A percentile compares a stretch with the other conserved stretches of the same genome.
Evolutionary conservation across 2,113 vertebrate species (phyloP).

Genomic region (Eulemur rufifrons): DNA sequence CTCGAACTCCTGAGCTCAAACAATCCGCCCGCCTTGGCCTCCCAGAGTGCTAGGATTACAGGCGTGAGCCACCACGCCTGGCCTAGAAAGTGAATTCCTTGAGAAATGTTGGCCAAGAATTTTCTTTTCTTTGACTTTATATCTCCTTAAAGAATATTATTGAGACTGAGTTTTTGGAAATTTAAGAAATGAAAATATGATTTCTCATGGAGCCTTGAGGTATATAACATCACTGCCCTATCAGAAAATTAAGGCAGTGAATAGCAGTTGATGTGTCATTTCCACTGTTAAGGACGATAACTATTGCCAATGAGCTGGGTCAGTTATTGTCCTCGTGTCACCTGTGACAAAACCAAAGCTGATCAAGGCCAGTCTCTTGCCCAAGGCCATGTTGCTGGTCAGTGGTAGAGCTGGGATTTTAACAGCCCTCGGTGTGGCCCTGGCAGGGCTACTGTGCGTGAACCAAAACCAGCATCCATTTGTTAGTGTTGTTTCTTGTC

Average conservation of each 20-base stretch:
- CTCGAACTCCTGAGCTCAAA: too few species aligned
- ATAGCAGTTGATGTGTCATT: not conserved
- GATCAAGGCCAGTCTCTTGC: not conserved
- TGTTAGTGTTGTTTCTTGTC: not conserved
- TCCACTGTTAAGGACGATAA: not conserved
- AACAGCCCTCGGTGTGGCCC: not conserved
- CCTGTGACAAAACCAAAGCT: not conserved
- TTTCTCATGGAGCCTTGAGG: not conserved
- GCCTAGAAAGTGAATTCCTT: not conserved
- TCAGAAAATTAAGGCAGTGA: not conserved
- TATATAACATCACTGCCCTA: not conserved
- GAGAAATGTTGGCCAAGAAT: not conserved
- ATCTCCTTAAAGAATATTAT: conserved; percentile 3
- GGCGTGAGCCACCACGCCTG: too few species aligned
- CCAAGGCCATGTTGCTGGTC: fast-evolving
- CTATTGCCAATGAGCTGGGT: not conserved
- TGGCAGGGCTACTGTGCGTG: not conserved
- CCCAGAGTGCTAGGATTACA: too few species aligned
- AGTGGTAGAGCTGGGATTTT: not conserved
- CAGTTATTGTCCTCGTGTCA: not conserved
- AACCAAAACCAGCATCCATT: fast-evolving
- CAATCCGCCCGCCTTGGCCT: too few species aligned
- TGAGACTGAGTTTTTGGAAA: not conserved
- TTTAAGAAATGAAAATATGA: not conserved
- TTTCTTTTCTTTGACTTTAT: not conserved